Evolutionary conservation across 92 coral and sea anemone species (phyloP).

Genomic region (Umimayanthus kanabou): DNA sequence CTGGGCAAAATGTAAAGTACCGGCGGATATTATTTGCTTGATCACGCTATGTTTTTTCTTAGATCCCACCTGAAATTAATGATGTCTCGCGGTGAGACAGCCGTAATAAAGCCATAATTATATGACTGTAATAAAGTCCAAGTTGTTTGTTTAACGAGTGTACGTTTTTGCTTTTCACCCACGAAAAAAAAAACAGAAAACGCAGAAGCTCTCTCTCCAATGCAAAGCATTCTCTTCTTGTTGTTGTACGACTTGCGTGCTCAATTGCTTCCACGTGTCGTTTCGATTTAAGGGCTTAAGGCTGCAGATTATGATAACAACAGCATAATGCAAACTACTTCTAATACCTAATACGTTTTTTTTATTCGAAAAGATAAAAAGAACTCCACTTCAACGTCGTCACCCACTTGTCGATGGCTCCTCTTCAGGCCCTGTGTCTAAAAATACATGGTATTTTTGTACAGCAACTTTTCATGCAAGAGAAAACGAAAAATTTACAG

Average conservation of each 20-base stretch:
- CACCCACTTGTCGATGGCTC: neutral
- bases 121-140: neutral
- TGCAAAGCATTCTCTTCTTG: neutral
- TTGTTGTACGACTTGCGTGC: no score
- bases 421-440: neutral
- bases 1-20: neutral
- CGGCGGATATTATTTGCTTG: neutral
- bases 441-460: no score
- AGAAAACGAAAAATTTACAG: no score
- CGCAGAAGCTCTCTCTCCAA: neutral
- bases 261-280: neutral
- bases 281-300: no score
- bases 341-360: no score
- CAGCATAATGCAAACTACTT: no score
- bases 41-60: neutral
- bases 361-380: no score
- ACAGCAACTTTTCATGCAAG: neutral
- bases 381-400: no score
- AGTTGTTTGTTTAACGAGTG: neutral
- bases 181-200: neutral
- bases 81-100: neutral
- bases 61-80: neutral
- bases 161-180: neutral
- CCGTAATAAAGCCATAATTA: no score
- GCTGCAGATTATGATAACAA: no score